These are phyloP conservation scores for Vimba vimba DNA, from an alignment of 2,113 vertebrate species.

Conservation along the genomic window DNA sequence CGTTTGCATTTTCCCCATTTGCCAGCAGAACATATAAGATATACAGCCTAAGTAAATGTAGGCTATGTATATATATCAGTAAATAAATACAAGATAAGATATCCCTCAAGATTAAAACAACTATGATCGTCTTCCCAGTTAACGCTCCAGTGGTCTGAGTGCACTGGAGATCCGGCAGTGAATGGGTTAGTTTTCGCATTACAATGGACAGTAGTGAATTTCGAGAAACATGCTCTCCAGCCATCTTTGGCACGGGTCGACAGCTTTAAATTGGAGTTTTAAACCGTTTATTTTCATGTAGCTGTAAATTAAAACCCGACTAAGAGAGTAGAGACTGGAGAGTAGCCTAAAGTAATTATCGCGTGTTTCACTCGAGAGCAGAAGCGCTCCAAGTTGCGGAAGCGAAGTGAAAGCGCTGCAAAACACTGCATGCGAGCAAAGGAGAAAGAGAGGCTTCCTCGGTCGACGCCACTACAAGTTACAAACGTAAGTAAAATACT, in stretches of 20 bases:
- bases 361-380: background rate
- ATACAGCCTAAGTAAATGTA: background rate
- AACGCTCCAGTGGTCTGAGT: background rate
- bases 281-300: background rate
- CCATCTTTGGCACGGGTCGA: slow-evolving; percentile 27
- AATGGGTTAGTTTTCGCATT: slow-evolving; percentile 54
- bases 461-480: background rate
- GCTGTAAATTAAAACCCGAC: background rate
- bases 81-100: background rate
- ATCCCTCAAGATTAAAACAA: background rate
- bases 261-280: background rate
- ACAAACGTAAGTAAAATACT: slow-evolving; percentile 8
- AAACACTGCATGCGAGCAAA: background rate
- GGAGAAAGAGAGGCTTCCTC: background rate
- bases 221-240: slow-evolving; percentile 19
- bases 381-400: background rate
- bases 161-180: slow-evolving; percentile 28
- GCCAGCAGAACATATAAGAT: background rate
- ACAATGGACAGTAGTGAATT: slow-evolving; percentile 26
- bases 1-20: background rate
- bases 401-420: background rate
- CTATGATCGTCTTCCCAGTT: background rate
- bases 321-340: background rate
- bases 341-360: background rate
- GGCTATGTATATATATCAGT: no score